Evolutionary conservation across 1,140 invertebrate species (phyloP), one percentile per base, ranked within the genome.

Genomic region (Oscheius sp.): DNA sequence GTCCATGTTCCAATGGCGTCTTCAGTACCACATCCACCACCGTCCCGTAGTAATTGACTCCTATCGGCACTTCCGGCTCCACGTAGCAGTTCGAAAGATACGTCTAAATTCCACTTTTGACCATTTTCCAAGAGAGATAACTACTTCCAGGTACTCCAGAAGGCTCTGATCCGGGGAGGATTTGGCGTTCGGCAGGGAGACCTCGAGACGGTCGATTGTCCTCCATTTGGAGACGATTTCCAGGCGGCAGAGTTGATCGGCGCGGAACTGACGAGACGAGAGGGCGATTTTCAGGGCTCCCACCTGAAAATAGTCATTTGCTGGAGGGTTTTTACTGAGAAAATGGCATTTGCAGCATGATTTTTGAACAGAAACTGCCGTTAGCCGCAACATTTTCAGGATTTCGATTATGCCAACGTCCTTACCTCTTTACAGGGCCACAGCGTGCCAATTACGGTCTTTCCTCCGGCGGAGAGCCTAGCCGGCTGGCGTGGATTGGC

Each of bases 391-490:
- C n/a, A 26, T 38, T 1, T 3, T 35, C 20, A 74, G 28, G 1
- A 1, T 3, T 49, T 31, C 3, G 32, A 45, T 7, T 10, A 1
- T 20, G 7, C 23, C 10, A 72, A 73, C 1, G 13, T 2, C 15
- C 74, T 28, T 13, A 76, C 74, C 32, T 76, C 75, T 45, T 64
- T 63, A 38, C 74, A 77, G 18, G 75, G 75, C 75, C 75, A 77
- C 2, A 67, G 32, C 13, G 58, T 35, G 7, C 49, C 74, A 36
- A 77, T 49, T 13, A 68, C 45, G 1, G 23, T 28, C 13, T 49
- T n/a, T 46, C n/a, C 64, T 2, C 4, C 0, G n/a, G 34, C 1
- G 28, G 42, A 2, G 18, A 52, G 23, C 68, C 75, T 35, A 20
- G 42, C 59, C 3, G 65, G 75, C n/a, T 49, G 61, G 10, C 77